Conservation (phyloP, 1,140 invertebrate species). For the Homalodisca vitripennis region DNA sequence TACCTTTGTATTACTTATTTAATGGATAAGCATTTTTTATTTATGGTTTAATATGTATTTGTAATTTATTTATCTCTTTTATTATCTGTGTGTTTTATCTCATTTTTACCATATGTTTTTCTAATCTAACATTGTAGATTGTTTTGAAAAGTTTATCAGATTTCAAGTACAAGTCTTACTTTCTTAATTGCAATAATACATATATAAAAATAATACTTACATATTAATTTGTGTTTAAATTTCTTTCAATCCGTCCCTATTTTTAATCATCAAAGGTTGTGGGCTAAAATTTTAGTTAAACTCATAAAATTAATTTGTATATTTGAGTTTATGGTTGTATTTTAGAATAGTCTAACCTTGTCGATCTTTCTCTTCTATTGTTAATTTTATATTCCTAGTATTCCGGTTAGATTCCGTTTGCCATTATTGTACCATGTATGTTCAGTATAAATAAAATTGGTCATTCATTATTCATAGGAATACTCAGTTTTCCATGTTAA, state of each 20-base stretch:
- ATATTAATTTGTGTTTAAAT: no score
- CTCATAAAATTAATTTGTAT: not conserved
- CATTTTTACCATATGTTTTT: not conserved
- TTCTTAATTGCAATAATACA: not conserved
- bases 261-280: not conserved
- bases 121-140: not conserved
- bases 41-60: not conserved
- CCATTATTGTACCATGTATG: not conserved
- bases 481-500: not conserved
- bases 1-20: not conserved
- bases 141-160: not conserved
- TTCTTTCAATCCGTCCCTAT: not conserved
- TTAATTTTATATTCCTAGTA: no score
- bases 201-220: not conserved
- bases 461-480: not conserved
- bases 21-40: not conserved
- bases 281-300: not conserved
- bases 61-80: not conserved
- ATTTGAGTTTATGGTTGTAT: not conserved
- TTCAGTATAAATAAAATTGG: not conserved
- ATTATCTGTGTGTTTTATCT: constrained; percentile 4
- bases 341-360: not conserved
- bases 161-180: not conserved
- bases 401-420: no score
- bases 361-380: no score